Evolutionary conservation across 1,140 invertebrate genomes (phyloP).

Genomic region (Drosophila ogumai): DNA sequence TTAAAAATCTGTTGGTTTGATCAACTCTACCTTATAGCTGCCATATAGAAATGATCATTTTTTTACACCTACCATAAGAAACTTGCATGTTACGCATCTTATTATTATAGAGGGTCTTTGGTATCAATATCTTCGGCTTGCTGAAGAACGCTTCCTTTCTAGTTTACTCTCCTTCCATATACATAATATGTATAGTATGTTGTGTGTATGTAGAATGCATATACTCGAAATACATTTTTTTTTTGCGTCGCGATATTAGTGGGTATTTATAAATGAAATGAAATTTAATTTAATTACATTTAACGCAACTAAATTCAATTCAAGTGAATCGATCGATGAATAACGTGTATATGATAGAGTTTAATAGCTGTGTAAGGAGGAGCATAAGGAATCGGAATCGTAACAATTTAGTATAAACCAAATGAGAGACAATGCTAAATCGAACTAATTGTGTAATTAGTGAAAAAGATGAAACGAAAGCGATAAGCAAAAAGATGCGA

Average conservation of each 20-base stretch:
- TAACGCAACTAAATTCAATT: slow-evolving; percentile 42
- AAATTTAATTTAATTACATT: slow-evolving; percentile 42
- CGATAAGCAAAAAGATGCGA: slow-evolving; percentile 62
- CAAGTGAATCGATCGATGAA: slow-evolving; percentile 36
- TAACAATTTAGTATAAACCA: slow-evolving; percentile 61
- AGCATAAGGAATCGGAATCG: slow-evolving; percentile 53
- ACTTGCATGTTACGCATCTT: not conserved
- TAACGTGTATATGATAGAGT: slow-evolving; percentile 51
- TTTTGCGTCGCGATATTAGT: slow-evolving; percentile 45
- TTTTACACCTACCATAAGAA: not conserved
- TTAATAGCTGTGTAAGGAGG: slow-evolving; percentile 60
- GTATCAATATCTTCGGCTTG: not conserved
- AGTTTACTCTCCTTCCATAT: slow-evolving; percentile 23
- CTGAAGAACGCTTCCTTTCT: slow-evolving; percentile 5
- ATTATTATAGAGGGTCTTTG: not conserved
- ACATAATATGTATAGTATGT: slow-evolving; percentile 14
- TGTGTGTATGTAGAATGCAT: slow-evolving; percentile 18
- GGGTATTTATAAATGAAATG: slow-evolving; percentile 36
- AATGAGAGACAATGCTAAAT: slow-evolving; percentile 35
- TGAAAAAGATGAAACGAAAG: slow-evolving; percentile 35
- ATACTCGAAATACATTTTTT: slow-evolving; percentile 38
- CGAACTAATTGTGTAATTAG: slow-evolving; percentile 54
- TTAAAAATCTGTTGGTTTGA: not conserved
- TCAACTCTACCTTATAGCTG: slow-evolving; percentile 1
- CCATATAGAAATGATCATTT: not conserved